phyloP scores from a whole-genome alignment of 2,113 vertebrate genomes.

The Rhipidura dahli region DNA sequence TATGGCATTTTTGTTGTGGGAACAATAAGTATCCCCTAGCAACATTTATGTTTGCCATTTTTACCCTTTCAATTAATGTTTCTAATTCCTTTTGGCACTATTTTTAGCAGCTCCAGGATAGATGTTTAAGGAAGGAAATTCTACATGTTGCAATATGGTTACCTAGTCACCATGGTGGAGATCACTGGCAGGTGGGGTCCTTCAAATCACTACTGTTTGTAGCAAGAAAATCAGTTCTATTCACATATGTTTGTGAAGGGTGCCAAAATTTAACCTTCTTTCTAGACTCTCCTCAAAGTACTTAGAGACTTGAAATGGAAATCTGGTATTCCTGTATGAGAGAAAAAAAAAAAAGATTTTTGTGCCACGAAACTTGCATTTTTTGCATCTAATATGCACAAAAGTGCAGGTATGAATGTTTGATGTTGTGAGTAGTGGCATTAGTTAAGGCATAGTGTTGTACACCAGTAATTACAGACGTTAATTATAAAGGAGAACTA shows the following conservation, averaged over 20 bases:
- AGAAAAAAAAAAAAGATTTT: neutral
- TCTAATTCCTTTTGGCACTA: neutral
- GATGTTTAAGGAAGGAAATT: neutral
- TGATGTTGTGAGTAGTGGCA: neutral
- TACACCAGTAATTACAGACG: neutral
- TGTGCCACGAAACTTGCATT: neutral
- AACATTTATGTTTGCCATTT: neutral
- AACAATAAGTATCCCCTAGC: neutral
- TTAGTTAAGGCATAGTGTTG: neutral
- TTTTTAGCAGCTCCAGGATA: neutral
- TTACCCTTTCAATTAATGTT: neutral
- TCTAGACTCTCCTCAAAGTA: neutral
- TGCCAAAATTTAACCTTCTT: neutral
- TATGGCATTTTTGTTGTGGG: neutral
- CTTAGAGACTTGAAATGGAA: neutral
- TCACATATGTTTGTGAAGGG: neutral
- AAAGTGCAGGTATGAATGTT: neutral
- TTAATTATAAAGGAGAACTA: constrained; percentile 26
- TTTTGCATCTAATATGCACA: neutral
- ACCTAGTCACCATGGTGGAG: neutral
- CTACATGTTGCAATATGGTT: fast-evolving
- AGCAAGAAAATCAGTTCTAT: neutral
- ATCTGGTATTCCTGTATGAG: neutral
- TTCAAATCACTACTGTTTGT: neutral
- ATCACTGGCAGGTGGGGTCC: neutral